Base-by-base conservation (phyloP, 2,113 vertebrate genomes). In the Orthonyx spaldingii region DNA sequence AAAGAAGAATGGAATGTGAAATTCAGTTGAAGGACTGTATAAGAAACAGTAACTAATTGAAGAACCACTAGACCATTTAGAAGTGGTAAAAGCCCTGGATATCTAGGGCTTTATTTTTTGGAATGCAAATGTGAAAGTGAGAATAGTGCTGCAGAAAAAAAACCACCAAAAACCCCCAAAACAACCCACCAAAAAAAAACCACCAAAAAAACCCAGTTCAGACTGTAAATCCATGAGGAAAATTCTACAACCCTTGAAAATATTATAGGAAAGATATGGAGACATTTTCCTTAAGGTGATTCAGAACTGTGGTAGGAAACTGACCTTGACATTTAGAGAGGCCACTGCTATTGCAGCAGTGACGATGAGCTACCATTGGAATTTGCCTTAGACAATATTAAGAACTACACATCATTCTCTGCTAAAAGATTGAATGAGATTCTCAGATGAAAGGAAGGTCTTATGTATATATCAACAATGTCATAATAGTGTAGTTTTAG, bases 121-220 rank as follows among this genome's bases (percentile, higher is more conserved):
- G 41, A 50, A 50, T 71, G 21, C 8, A 71, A 78, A 66, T 53
- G 15, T 46, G 23, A 59, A 90, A 84, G 24, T 55, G 24, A 63
- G 9, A 74, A n/a, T 27, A 35, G 11, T 17, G 39, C 6, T 66
- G 37, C 18, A 60, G 17, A 23, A 83, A 39, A 30, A 68, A 46
- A 20, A 6, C 2, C 19, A 69, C 13, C 16, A 22, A 14, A 37
- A n/a, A n/a, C n/a, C n/a, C n/a, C n/a, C 5, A 3, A 42, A 20
- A n/a, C n/a, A n/a, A n/a, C n/a, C n/a, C n/a, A n/a, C n/a, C 2
- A 16, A 4, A 8, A 16, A 4, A 8, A 7, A 14, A 4, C 9
- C n/a, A n/a, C n/a, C n/a, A n/a, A n/a, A n/a, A n/a, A n/a, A n/a
- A n/a, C 5, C 21, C 14, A 18, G 16, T 77, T 78, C 16, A 35